Conservation (phyloP, 2,888 invertebrate species). For the Cephus sareptanus region DNA sequence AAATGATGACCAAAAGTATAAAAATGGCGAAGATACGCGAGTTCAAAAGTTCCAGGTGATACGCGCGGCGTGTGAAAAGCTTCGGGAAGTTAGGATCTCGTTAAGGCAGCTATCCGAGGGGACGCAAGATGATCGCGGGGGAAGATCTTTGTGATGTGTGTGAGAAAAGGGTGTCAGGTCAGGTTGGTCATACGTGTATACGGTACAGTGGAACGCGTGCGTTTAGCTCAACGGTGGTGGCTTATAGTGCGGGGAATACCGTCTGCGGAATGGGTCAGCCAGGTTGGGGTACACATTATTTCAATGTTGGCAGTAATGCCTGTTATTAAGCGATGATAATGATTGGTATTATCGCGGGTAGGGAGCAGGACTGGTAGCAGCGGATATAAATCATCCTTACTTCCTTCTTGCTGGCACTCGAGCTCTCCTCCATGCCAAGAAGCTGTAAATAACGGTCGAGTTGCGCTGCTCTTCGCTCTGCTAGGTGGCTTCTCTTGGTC, state of each 20-base stretch:
- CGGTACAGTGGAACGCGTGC: not conserved
- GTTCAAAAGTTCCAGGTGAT: not conserved
- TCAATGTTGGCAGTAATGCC: conserved; percentile 67
- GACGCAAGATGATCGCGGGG: not conserved
- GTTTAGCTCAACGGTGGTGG: not conserved
- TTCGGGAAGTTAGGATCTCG: not conserved
- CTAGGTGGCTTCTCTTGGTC: conserved; percentile 4
- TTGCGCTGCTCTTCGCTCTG: conserved; percentile 33
- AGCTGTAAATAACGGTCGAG: conserved; percentile 61
- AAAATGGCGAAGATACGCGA: not conserved
- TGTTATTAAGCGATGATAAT: conserved; percentile 67
- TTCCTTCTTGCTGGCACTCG: conserved; percentile 61
- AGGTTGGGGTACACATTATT: conserved; percentile 54
- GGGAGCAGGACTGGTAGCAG: conserved; percentile 65
- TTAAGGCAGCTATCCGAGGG: not conserved
- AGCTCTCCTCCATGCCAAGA: conserved; percentile 58
- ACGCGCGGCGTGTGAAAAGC: not conserved
- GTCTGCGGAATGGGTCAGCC: conserved; percentile 25
- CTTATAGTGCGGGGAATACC: conserved; percentile 1
- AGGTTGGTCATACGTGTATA: not conserved
- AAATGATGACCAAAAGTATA: not conserved
- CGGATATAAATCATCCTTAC: conserved; percentile 67
- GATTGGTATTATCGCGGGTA: conserved; percentile 67
- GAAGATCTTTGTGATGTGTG: not conserved
- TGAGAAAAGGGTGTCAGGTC: not conserved